Evolutionary conservation across 2,888 invertebrate species (phyloP), one percentile per base, ranked within the genome.

Genomic region (Crocallis elinguaria): DNA sequence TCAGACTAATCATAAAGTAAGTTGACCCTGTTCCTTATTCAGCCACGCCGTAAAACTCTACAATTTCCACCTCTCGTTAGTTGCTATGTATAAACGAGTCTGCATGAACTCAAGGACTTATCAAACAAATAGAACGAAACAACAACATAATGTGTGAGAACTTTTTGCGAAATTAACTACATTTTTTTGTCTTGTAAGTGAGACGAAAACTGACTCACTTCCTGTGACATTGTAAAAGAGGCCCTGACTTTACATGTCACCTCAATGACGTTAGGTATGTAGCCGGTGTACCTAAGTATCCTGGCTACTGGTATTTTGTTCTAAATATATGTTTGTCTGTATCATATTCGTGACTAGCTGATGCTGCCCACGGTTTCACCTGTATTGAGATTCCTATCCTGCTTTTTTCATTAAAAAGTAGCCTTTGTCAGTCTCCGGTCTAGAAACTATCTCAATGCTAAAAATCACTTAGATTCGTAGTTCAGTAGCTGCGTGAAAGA

Each of bases 201-300:
- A 61, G 58, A 60, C 55, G 58, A 71, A 66, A 69, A 69, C 62
- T 80, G 82, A 82, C 61, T 82, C 82, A 82, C 67, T 77, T 82
- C 82, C 82, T 75, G 74, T 66, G 67, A 64, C 67, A 57, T 60
- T 70, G 64, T 66, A 67, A 38, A 48, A 46, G 67, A 71, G 71
- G 69, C 70, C 75, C 73, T 71, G 68, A 70, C 72, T 75, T 76
- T 73, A 71, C 62, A 67, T 77, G 80, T 79, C 80, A 80, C 80
- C 68, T 76, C 64, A 64, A 66, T 68, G 66, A 64, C 60, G 50
- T 60, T 45, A 54, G 53, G 53, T 56, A 43, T 49, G 0, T 48
- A 51, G 42, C 23, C 12, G 43, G 36, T 49, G 33, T 50, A 51
- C 43, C 37, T 43, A 45, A 30, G n/a, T 39, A 33, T 21, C 8